Evolutionary conservation across 2,797 vertebrate species (phyloP).

Genomic region (Triplophysa bombifrons): DNA sequence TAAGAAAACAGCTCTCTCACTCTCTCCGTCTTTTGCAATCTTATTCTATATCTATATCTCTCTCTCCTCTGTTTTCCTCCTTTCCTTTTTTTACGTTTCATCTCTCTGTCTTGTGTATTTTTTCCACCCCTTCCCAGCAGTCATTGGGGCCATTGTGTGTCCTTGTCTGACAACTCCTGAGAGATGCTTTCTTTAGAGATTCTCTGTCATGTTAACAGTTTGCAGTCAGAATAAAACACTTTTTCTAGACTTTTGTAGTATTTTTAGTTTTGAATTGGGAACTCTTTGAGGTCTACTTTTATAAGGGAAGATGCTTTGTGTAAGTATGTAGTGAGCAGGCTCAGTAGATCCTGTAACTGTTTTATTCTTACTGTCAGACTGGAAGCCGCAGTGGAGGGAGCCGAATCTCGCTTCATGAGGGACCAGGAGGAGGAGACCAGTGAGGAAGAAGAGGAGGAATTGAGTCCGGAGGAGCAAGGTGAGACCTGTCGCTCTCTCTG

Average conservation of each 20-base stretch:
- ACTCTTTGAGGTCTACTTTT: background rate
- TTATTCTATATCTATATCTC: background rate
- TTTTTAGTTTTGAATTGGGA: background rate
- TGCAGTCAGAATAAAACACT: too few relatives aligned
- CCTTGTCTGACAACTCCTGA: background rate
- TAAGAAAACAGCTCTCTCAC: conserved; percentile 46
- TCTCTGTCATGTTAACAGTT: background rate
- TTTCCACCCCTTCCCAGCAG: background rate
- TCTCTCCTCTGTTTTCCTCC: background rate
- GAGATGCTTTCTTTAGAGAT: conserved; percentile 4
- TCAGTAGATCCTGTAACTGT: background rate
- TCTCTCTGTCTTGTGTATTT: background rate
- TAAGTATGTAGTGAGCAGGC: background rate
- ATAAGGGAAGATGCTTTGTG: background rate
- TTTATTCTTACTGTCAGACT: conserved; percentile 72
- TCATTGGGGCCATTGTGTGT: background rate
- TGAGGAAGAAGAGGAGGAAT: conserved; percentile 85
- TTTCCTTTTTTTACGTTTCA: background rate
- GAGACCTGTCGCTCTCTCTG: background rate
- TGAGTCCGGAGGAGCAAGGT: conserved; percentile 92
- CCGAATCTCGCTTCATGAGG: conserved; percentile 80
- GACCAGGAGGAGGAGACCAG: conserved; percentile 66
- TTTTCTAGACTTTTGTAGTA: background rate
- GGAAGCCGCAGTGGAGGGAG: conserved; percentile 81
- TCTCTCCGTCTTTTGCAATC: conserved; percentile 3